Conservation (phyloP, 1,140 invertebrate genomes). For the Propsilocerus akamusi region DNA sequence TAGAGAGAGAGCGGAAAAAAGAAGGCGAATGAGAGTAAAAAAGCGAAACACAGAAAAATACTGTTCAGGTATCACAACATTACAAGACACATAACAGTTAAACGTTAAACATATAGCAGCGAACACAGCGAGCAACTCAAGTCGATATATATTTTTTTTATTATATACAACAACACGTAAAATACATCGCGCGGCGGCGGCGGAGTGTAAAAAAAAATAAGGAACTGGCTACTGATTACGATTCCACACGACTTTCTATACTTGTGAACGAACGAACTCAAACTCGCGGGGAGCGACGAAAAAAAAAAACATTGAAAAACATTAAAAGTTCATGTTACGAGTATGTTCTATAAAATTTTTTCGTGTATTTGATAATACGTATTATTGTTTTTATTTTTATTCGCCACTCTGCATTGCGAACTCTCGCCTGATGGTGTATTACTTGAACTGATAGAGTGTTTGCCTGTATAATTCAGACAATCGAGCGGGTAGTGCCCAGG, state of each 20-base stretch:
- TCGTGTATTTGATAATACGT: slow-evolving; percentile 3
- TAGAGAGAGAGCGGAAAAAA: background rate
- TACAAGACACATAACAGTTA: slow-evolving; percentile 1
- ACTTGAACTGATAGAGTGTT: too few relatives aligned
- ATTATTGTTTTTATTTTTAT: slow-evolving; percentile 3
- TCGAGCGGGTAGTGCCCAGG: background rate
- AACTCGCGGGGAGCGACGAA: background rate
- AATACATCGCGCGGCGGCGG: too few relatives aligned
- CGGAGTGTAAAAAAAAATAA: too few relatives aligned
- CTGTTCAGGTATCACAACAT: background rate
- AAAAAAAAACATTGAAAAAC: slow-evolving; percentile 3
- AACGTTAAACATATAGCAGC: slow-evolving; percentile 1
- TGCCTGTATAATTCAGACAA: too few relatives aligned
- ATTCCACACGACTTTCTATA: too few relatives aligned
- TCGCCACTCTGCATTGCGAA: background rate
- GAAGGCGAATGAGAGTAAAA: background rate
- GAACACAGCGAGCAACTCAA: too few relatives aligned
- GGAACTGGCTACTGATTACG: background rate
- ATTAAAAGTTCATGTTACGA: slow-evolving; percentile 3
- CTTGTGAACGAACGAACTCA: background rate
- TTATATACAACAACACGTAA: background rate
- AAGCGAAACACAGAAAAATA: slow-evolving; percentile 1
- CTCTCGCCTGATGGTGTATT: too few relatives aligned
- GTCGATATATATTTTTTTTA: too few relatives aligned
- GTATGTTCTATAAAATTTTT: slow-evolving; percentile 4